Base-by-base conservation (phyloP, 2,113 vertebrate species). In the Burhinus bistriatus region DNA sequence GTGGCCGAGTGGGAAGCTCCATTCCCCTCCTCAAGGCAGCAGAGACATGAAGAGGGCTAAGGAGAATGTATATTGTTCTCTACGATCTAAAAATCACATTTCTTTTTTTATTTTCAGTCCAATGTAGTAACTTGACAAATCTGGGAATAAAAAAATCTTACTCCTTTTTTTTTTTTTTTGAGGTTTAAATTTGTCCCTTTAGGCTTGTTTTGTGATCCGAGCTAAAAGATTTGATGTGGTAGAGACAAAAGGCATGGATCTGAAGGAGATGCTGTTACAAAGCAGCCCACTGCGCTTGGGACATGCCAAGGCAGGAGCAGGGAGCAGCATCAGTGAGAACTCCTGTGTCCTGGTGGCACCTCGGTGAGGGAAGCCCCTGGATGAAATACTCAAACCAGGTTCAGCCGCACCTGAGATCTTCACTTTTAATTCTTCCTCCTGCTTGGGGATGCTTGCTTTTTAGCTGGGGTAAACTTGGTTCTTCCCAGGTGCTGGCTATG, bases 311-410 rank as follows among this genome's bases (percentile, higher is more conserved):
- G 70, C 59, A n/a, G 22, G 26, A 71, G n/a, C 3, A 8, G 5
- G 40, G 22, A 75, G 21, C 19, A 9, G 14, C 1, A 0, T 1
- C 0, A 0, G 15, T n/a, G 17, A 36, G 40, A 87, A 11, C 11
- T 2, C 1, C 38, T 27, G 27, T 42, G 22, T 13, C 29, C 26
- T 23, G 34, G 7, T 47, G 40, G 44, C 69, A 72, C 22, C 77
- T 70, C 2, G 1, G 16, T 22, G 23, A 71, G 20, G 42, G 47
- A 71, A 79, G 12, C 8, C 54, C 11, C 19, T 15, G 77, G 11
- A 7, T n/a, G 12, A 93, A 70, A 77, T 9, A 22, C 34, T 20
- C 23, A 12, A 58, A 32, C 1, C 0, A 15, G 9, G 9, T 36
- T 62, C 76, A 59, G 44, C 49, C 83, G 47, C 12, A 26, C 38